Percentiles rank a stretch among this genome's conserved stretches.
phyloP scores from a whole-genome alignment of 2,113 vertebrate species.

The Gasterosteus aculeatus region DNA sequence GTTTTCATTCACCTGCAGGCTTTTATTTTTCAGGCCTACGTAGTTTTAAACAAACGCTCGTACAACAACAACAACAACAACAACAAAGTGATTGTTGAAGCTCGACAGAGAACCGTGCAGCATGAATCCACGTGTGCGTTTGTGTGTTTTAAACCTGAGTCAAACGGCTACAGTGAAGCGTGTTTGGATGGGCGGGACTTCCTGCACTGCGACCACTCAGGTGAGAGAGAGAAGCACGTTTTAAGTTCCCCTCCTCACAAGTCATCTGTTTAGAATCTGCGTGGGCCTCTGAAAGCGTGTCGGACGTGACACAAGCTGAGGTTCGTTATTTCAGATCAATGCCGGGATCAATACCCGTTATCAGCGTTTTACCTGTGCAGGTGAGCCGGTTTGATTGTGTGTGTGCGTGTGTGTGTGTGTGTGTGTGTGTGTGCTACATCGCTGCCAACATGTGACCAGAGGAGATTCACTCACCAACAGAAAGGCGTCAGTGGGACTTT shows the following conservation, averaged over 20 bases:
- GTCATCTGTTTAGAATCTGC: background rate
- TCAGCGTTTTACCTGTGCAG: background rate
- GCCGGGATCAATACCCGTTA: conserved; percentile 5
- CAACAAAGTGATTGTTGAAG: no score
- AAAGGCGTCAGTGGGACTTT: conserved; percentile 53
- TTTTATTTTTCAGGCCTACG: no score
- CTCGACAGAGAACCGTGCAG: background rate
- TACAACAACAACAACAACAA: no score
- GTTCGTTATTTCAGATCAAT: background rate
- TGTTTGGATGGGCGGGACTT: background rate
- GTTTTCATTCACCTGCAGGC: no score
- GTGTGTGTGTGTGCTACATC: conserved; percentile 59
- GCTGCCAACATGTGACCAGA: conserved; percentile 39
- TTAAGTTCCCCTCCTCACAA: background rate
- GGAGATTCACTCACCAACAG: conserved; percentile 38
- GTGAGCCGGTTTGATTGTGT: conserved; percentile 7
- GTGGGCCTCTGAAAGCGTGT: background rate
- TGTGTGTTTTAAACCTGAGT: conserved; percentile 52
- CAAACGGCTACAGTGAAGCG: conserved; percentile 35
- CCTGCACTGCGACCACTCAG: background rate
- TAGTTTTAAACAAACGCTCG: no score
- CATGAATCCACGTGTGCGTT: conserved; percentile 6
- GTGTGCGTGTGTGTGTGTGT: conserved; percentile 33
- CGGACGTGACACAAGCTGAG: background rate
- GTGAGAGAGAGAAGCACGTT: background rate